Base-by-base conservation (phyloP, 2,888 invertebrate species). In the Pyrrhia umbra region DNA sequence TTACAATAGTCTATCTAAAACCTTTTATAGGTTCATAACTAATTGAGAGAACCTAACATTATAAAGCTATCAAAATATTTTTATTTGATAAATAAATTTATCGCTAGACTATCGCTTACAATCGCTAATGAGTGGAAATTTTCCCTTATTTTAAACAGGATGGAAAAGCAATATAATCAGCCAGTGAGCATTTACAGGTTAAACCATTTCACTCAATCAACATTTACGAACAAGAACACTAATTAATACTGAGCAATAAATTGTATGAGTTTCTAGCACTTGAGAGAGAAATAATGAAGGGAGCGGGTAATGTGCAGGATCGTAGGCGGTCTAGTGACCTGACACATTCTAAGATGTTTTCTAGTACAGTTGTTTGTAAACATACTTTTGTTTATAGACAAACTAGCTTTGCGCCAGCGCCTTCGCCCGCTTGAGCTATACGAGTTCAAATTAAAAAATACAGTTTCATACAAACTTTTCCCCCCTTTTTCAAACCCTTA, bases 161-260 rank as follows among this genome's bases (percentile, higher is more conserved):
- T 42, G 37, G 27, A 25, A 20, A 30, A 39, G 21, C 50, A 30
- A 39, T 54, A 39, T 49, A 55, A 55, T 55, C 30, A 40, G 34
- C 23, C 1, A 25, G 15, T 1, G 5, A 25, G 18, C 40, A 10
- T 51, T 56, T 27, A 13, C 13, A 30, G 20, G 16, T 16, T 39
- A 34, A 27, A 51, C 40, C 23, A 63, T 60, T 72, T 75, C 42
- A 15, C 13, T 45, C 30, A 25, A 47, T 43, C 54, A 57, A 40
- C 56, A 37, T 69, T 52, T 67, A 66, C 21, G 34, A 8, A 21
- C 39, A 60, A 15, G 39, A 52, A 51, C 57, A 47, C 49, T 40
- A 34, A 65, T 27, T 25, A 6, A 20, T 37, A 51, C 21, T 46
- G 56, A 43, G 16, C 25, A 30, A 43, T 71, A 63, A 56, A 49